Base-by-base conservation (phyloP, 2,888 invertebrate genomes). In the Dichetophora obliterata region DNA sequence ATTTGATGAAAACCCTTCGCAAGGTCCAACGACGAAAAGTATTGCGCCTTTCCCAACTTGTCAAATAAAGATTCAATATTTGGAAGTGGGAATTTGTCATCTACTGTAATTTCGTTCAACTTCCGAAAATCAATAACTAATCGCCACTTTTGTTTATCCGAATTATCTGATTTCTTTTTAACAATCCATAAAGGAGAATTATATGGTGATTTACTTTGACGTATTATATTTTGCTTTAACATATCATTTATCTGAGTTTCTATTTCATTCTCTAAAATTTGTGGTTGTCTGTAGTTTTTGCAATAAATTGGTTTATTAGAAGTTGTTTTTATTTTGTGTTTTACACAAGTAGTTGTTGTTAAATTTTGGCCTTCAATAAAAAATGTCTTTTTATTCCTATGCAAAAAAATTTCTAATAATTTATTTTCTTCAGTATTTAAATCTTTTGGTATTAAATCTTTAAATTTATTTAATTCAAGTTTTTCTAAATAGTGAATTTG, bases 151-250 rank as follows among this genome's bases (percentile, higher is more conserved):
- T 31, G 31, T 31, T 31, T 31, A 31, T 31, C 5, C 31, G 31
- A 31, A 31, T 5, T 31, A 31, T 31, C 31, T 4, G 31, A 31
- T 31, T 31, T 31, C 31, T 31, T 31, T 31, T 31, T 31, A 31
- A 31, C 31, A 31, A 31, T 31, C 31, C 31, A 74, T 6, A 76
- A 43, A 57, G 76, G 78, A 16, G 69, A 68, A 5, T 59, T 74
- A 11, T 69, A 11, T 69, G 74, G 73, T 24, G 78, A 78, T 6
- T 63, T 37, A n/a, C 73, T 76, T 9, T 69, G 57, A 31, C 50
- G 57, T 14, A 76, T 74, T 43, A 76, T 76, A 8, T 73, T 75
- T 19, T 78, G 69, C 11, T 34, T 57, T 61, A 78, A 59, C 73
- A 76, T 78, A 3, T 70, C 78, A 22, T 59, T 43, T 24, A 74